Percentiles rank a stretch among this genome's conserved stretches.
Evolutionary conservation across 2,888 invertebrate species (phyloP).

Genomic region (Galerucella pusilla): DNA sequence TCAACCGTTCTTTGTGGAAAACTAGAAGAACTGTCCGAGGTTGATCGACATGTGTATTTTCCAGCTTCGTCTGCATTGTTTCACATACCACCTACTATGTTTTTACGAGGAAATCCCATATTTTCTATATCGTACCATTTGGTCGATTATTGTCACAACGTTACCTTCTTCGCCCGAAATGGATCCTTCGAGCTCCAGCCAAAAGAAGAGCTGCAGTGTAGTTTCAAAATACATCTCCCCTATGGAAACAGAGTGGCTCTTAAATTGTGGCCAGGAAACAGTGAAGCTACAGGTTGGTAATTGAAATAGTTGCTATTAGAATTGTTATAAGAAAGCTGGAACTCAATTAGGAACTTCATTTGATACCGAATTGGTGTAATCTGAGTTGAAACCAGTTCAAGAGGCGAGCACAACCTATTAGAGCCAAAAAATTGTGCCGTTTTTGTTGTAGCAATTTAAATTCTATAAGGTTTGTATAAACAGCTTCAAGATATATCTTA

Average conservation of each 20-base stretch:
- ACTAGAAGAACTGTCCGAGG: constrained; percentile 73
- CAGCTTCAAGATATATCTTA: too few relatives aligned
- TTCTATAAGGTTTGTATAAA: too few relatives aligned
- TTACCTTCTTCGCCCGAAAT: constrained; percentile 73
- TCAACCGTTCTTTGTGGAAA: constrained; percentile 67
- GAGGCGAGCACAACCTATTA: too few relatives aligned
- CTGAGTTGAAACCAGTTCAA: too few relatives aligned
- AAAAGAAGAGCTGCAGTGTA: constrained; percentile 71
- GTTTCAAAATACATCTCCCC: constrained; percentile 76
- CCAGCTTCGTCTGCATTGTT: constrained; percentile 52
- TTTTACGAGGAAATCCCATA: constrained; percentile 73
- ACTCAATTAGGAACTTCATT: too few relatives aligned
- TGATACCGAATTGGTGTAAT: too few relatives aligned
- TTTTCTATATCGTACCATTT: constrained; percentile 75
- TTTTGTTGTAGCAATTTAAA: too few relatives aligned
- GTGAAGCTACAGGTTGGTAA: constrained; percentile 53
- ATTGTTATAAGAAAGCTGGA: too few relatives aligned
- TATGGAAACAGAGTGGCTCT: constrained; percentile 77
- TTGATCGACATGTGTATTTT: constrained; percentile 73
- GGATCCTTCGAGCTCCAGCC: constrained; percentile 75
- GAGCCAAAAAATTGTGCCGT: too few relatives aligned
- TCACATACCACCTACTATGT: constrained; percentile 64
- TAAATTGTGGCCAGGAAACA: constrained; percentile 70
- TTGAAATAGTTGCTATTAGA: not conserved
- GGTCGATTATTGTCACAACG: constrained; percentile 79